phyloP scores from a whole-genome alignment of 2,113 vertebrate species.

The Eudyptes chrysolophus region DNA sequence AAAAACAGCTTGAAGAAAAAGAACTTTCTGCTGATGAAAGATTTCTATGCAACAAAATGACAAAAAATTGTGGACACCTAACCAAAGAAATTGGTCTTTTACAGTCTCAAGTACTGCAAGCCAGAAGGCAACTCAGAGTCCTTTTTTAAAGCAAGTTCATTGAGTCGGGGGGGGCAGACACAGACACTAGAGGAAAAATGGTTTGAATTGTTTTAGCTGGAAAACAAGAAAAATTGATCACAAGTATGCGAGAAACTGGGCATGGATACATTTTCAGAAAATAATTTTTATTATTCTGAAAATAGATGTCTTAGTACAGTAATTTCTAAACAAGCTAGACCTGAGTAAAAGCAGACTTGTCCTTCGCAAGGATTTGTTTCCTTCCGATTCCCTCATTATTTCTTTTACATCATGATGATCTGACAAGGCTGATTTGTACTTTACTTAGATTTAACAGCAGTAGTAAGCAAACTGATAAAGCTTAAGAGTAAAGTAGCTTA shows the following conservation, averaged over 20 bases:
- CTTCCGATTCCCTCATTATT: neutral
- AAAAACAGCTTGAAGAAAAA: constrained; percentile 5
- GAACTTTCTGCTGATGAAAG: neutral
- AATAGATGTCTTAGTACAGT: neutral
- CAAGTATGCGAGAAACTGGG: neutral
- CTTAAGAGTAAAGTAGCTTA: constrained; percentile 1
- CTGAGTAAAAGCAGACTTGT: neutral
- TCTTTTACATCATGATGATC: neutral
- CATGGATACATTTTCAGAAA: neutral
- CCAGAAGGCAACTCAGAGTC: neutral
- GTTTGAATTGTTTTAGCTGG: neutral
- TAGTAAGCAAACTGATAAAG: constrained; percentile 4
- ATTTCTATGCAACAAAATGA: neutral
- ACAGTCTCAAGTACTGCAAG: neutral
- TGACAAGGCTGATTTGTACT: neutral
- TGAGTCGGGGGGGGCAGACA: neutral
- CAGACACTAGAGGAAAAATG: neutral
- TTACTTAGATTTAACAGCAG: neutral
- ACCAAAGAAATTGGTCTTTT: neutral
- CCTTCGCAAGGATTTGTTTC: too few relatives aligned
- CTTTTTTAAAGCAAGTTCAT: neutral
- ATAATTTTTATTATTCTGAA: neutral
- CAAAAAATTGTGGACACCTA: neutral
- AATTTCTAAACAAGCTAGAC: neutral
- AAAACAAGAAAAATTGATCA: neutral